Base-by-base conservation (phyloP, 2,113 vertebrate species). In the Pelobates fuscus region DNA sequence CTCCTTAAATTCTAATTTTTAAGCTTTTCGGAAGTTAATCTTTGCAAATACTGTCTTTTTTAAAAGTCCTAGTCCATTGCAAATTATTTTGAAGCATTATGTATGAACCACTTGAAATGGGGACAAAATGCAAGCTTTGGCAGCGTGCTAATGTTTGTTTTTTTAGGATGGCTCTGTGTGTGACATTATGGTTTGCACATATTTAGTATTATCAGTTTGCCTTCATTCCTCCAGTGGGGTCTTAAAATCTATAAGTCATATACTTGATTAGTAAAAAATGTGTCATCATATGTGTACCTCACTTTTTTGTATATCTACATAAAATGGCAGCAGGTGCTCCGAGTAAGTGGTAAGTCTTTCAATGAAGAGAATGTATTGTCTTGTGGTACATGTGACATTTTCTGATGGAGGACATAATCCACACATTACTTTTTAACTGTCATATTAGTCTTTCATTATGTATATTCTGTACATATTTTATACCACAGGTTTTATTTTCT, bases 391-490 rank as follows among this genome's bases (percentile, higher is more conserved):
- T 32, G 15, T 25, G 6, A 41, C n/a, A 41, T 29, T 57, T 58
- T 75, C 63, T 67, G 54, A 75, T 46, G 64, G 21, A 29, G 63
- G 29, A 75, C n/a, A n/a, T n/a, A n/a, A 29, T n/a, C 6, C 30
- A 18, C 18, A 52, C 4, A 64, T 58, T 37, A 25, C 24, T 60
- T 10, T 18, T 6, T 20, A 57, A n/a, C n/a, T 43, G 20, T 23
- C 7, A 64, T 32, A 18, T 11, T 26, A 26, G 7, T 52, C 44
- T 21, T 58, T 44, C 21, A 27, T 43, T 14, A 58, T 67, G 32
- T 44, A 67, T 43, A 37, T 46, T 75, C 7, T 75, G 44, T 55
- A 58, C n/a, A 71, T 65, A 20, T 68, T 49, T 25, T 55, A 8
- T 30, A 54, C 20, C 32, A 24, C 12, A 21, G 32, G 14, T 65